Conservation (phyloP, 2,797 vertebrate species). For the Tinamus major region DNA sequence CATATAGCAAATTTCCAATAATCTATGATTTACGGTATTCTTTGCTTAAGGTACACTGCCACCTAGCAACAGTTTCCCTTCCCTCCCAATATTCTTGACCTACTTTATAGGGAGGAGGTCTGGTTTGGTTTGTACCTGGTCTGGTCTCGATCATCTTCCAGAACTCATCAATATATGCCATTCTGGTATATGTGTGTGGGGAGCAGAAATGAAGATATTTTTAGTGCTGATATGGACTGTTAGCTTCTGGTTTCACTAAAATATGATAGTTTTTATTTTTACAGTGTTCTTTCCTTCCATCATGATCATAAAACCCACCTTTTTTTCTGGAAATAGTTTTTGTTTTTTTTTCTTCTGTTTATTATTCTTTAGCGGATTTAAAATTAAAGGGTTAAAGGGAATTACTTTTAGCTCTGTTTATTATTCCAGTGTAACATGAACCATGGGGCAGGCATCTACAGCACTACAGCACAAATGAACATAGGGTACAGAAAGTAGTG, state of each 20-base stretch:
- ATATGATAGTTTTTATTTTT: background rate
- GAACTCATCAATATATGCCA: background rate
- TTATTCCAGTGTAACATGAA: background rate
- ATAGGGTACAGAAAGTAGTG: background rate
- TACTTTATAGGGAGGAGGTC: slow-evolving; percentile 42
- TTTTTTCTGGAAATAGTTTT: background rate
- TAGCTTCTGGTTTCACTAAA: slow-evolving; percentile 8
- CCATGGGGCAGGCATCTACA: background rate
- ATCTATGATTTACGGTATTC: slow-evolving; percentile 39
- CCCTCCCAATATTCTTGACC: slow-evolving; percentile 54
- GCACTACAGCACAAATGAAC: background rate
- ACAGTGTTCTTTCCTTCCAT: background rate
- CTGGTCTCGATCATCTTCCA: slow-evolving; percentile 31
- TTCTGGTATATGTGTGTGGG: background rate
- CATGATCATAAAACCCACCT: background rate
- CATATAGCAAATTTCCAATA: background rate
- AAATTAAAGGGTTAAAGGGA: background rate
- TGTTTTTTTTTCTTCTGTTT: background rate
- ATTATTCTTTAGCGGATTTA: background rate
- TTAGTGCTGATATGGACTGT: background rate
- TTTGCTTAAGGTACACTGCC: slow-evolving; percentile 75
- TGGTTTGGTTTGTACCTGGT: slow-evolving; percentile 36
- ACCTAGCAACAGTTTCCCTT: slow-evolving; percentile 72
- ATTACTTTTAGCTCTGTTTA: background rate
- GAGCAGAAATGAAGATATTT: background rate